Conservation (phyloP, 35 echinoderm and acorn worm species). For the Apostichopus californicus region DNA sequence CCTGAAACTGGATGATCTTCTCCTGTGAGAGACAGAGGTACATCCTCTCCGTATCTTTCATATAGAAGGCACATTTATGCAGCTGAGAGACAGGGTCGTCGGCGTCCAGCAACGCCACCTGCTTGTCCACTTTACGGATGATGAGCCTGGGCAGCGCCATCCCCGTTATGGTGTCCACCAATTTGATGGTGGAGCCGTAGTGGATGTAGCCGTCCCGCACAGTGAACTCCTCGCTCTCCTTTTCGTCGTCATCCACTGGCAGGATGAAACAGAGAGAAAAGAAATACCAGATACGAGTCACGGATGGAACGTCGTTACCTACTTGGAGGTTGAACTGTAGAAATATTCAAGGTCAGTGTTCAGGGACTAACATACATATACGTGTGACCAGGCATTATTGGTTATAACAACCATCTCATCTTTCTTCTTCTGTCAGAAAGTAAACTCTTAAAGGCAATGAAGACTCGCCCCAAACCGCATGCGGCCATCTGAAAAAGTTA, state of each 20-base stretch:
- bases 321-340: too few relatives aligned
- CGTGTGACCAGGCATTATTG: too few relatives aligned
- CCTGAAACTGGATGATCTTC: conserved; percentile 97
- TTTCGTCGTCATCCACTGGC: conserved; percentile 97
- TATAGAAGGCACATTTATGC: conserved; percentile 98
- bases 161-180: conserved; percentile 89
- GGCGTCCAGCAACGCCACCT: conserved; percentile 82
- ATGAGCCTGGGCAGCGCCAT: conserved; percentile 93
- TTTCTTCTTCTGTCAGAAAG: too few relatives aligned
- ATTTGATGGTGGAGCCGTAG: conserved; percentile 95
- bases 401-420: too few relatives aligned
- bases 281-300: not conserved
- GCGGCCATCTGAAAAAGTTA: too few relatives aligned
- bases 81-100: conserved; percentile 97
- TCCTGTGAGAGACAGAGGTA: conserved; percentile 94
- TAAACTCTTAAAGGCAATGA: too few relatives aligned
- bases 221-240: conserved; percentile 96
- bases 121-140: conserved; percentile 94
- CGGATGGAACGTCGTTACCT: too few relatives aligned
- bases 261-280: not conserved
- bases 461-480: too few relatives aligned
- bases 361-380: too few relatives aligned
- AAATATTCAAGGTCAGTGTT: too few relatives aligned
- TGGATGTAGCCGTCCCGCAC: conserved; percentile 98
- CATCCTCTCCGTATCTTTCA: conserved; percentile 97